Percentiles rank a stretch among this genome's conserved stretches.
Evolutionary conservation across 2,797 vertebrate species (phyloP).

Genomic region (Myotis myotis): DNA sequence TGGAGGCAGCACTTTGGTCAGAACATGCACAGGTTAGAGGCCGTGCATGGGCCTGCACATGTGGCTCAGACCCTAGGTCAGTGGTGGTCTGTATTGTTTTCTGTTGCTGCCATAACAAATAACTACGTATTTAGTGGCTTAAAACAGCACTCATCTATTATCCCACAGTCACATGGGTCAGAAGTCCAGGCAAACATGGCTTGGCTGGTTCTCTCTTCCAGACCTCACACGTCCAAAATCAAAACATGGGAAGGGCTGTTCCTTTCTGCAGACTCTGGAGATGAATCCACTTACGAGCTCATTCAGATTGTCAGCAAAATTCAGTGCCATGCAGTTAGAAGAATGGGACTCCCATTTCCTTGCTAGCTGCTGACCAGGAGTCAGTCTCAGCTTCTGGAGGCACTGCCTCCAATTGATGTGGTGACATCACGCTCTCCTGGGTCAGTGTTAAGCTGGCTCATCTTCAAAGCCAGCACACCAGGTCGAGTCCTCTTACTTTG

Average conservation of each 20-base stretch:
- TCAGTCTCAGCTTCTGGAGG: not conserved
- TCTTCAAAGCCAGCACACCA: not conserved
- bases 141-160: not conserved
- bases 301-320: constrained; percentile 2
- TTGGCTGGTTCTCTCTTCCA: not conserved
- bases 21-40: not conserved
- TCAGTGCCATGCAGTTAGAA: not conserved
- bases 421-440: not conserved
- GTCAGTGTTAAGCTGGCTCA: not conserved
- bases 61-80: not conserved
- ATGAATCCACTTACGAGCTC: not conserved
- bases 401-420: not conserved
- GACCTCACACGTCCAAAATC: not conserved
- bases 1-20: not conserved
- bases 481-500: not conserved
- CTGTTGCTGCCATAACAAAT: not conserved
- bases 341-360: not conserved
- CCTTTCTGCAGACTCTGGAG: not conserved
- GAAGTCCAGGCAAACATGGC: not conserved
- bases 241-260: not conserved
- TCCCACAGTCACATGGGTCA: not conserved
- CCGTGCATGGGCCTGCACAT: accelerated
- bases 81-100: not conserved
- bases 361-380: not conserved
- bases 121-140: not conserved